phyloP scores from a whole-genome alignment of 2,888 invertebrate species.

The Muschampia plurimacula region DNA sequence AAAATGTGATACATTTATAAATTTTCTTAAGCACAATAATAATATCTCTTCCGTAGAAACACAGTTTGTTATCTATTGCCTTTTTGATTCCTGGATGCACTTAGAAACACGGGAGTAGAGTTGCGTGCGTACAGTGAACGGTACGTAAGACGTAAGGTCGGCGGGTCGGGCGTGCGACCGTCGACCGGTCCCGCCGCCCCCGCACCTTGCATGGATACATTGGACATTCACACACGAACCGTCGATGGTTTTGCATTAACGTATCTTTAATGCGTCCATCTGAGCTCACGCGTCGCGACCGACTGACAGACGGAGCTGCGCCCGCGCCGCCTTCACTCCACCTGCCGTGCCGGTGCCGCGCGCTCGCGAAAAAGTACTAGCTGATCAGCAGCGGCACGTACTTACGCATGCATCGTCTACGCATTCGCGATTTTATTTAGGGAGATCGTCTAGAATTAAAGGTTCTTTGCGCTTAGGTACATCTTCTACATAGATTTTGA shows the following conservation, averaged over 20 bases:
- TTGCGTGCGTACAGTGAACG: slow-evolving; percentile 80
- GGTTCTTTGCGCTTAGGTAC: neutral
- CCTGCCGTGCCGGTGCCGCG: slow-evolving; percentile 33
- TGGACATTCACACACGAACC: slow-evolving; percentile 56
- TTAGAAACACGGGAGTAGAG: slow-evolving; percentile 64
- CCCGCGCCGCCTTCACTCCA: slow-evolving; percentile 49
- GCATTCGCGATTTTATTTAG: neutral
- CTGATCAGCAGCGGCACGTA: slow-evolving; percentile 4
- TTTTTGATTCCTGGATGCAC: slow-evolving; percentile 63
- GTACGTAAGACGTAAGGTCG: slow-evolving; percentile 86
- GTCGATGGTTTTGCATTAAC: slow-evolving; percentile 45
- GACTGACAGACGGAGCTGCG: slow-evolving; percentile 50
- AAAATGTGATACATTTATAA: slow-evolving; percentile 39
- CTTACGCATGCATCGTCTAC: neutral
- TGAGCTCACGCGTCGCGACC: slow-evolving; percentile 50
- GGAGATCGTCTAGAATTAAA: neutral
- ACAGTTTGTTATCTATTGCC: slow-evolving; percentile 52
- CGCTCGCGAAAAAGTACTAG: neutral
- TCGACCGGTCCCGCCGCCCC: slow-evolving; percentile 78
- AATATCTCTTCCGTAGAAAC: slow-evolving; percentile 46
- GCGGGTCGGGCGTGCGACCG: slow-evolving; percentile 74
- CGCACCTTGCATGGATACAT: slow-evolving; percentile 63
- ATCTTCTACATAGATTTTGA: neutral
- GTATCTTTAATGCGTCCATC: slow-evolving; percentile 46
- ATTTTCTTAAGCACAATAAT: slow-evolving; percentile 23